These are phyloP conservation scores for Caerostris darwini DNA, from an alignment of 1,140 invertebrate genomes.

Conservation along the genomic window DNA sequence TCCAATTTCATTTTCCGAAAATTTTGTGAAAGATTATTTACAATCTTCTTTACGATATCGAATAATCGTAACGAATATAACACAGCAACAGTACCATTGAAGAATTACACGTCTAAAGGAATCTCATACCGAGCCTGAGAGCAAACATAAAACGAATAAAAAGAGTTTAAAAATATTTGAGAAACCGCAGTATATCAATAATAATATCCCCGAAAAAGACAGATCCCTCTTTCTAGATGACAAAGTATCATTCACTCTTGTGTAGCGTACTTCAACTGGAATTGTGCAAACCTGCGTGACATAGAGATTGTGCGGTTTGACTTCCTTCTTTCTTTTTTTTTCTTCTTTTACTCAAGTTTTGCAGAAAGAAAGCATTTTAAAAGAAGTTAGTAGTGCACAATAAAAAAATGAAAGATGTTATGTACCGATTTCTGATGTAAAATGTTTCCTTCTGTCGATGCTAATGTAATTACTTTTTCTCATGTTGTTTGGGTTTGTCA, in stretches of 20 bases:
- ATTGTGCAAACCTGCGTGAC: slow-evolving; percentile 31
- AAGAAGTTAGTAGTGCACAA: not conserved
- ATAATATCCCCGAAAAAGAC: not conserved
- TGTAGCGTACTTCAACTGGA: slow-evolving; percentile 1
- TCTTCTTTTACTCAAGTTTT: not conserved
- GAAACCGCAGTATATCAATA: not conserved
- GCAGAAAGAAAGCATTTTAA: not conserved
- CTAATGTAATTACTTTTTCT: not conserved
- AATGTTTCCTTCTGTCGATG: not conserved
- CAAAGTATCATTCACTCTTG: slow-evolving; percentile 18
- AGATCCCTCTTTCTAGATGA: slow-evolving; percentile 2
- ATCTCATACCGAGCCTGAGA: not conserved
- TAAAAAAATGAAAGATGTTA: not conserved
- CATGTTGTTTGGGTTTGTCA: not conserved
- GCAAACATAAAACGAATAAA: not conserved
- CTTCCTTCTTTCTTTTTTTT: not conserved
- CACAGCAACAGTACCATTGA: not conserved
- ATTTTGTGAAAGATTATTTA: not conserved
- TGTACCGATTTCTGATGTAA: not conserved
- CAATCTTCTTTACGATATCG: not conserved
- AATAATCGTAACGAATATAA: not conserved
- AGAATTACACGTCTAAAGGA: not conserved
- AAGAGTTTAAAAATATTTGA: slow-evolving; percentile 7
- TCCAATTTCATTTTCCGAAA: not conserved
- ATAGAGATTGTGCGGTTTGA: not conserved